A percentile compares a stretch with the other conserved stretches of the same genome.
Conservation (phyloP, 2,888 invertebrate species). For the Stenchaetothrips biformis region DNA sequence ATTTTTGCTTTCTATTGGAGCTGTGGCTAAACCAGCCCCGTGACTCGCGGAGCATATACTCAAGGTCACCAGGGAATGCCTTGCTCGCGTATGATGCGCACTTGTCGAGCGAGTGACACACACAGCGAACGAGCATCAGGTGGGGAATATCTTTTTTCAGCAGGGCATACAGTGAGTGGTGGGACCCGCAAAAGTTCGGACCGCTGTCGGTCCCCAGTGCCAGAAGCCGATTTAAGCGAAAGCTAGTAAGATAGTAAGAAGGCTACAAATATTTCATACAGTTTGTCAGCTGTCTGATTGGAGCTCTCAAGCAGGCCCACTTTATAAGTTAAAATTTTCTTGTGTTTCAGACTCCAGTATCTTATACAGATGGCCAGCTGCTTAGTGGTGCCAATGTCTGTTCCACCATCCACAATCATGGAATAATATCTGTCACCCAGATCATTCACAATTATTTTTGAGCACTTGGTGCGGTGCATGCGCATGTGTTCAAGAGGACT, state of each 20-base stretch:
- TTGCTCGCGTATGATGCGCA: neutral
- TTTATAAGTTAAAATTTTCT: neutral
- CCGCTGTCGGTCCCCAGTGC: constrained; percentile 39
- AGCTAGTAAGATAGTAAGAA: neutral
- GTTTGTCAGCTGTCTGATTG: neutral
- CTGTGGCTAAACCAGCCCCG: neutral
- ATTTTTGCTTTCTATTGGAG: neutral
- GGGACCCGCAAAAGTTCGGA: constrained; percentile 36
- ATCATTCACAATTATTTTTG: constrained; percentile 36
- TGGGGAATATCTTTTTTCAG: neutral
- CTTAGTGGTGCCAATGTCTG: constrained; percentile 37
- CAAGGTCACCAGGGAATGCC: neutral
- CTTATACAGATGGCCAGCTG: constrained; percentile 37
- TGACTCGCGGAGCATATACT: neutral
- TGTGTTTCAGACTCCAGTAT: constrained; percentile 34
- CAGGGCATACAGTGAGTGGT: constrained; percentile 35
- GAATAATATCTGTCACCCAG: constrained; percentile 36
- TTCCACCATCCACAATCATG: constrained; percentile 38
- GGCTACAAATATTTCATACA: neutral
- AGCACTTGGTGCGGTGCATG: constrained; percentile 37
- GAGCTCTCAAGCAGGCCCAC: neutral
- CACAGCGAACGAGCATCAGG: neutral
- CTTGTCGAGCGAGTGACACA: neutral
- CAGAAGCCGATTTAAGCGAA: neutral
- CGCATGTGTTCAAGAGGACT: constrained; percentile 33